Evolutionary conservation across 1,140 invertebrate genomes (phyloP), one percentile per base, ranked within the genome.

Genomic region (Ceratina australensis): DNA sequence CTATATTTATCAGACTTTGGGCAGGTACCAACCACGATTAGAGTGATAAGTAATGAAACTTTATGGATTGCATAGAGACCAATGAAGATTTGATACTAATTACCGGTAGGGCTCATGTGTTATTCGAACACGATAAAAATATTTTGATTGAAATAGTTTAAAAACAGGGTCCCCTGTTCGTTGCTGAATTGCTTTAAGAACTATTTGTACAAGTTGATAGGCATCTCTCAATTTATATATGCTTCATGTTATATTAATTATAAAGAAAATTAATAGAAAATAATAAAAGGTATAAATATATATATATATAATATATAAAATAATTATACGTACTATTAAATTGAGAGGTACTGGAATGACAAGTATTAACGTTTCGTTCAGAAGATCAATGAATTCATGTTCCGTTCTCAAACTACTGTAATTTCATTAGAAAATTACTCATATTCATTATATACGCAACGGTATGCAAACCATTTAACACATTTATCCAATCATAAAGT

Each of bases 11-110:
- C 33, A 49, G 72, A 78, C 3, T 65, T 72, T 72, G 76, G 76
- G 76, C 76, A 72, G 76, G 76, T 72, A 78, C 76, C 76, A 78
- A 78, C 57, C 24, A 78, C 33, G 33, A 78, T 78, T 66, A 59
- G 64, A 78, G 54, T 61, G 22, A 59, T 60, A 72, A 60, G n/a
- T 72, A 56, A 59, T 72, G 18, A 72, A 72, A 22, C 52, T 71
- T 71, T 71, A 72, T 56, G 60, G 64, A 64, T 63, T 0, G 57
- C 50, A 78, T 69, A 69, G 24, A 61, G 60, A 78, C 60, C 60
- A 72, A 78, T 64, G 28, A 57, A 78, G 28, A 78, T 64, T 50
- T 61, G 22, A 78, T 52, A 54, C 18, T 56, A 72, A 56, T 72
- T 5, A 61, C 49, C 71, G 57, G 47, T 52, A 71, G 66, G n/a